Conservation (phyloP, 2,797 vertebrate genomes). For the Phoxinus dragarum region DNA sequence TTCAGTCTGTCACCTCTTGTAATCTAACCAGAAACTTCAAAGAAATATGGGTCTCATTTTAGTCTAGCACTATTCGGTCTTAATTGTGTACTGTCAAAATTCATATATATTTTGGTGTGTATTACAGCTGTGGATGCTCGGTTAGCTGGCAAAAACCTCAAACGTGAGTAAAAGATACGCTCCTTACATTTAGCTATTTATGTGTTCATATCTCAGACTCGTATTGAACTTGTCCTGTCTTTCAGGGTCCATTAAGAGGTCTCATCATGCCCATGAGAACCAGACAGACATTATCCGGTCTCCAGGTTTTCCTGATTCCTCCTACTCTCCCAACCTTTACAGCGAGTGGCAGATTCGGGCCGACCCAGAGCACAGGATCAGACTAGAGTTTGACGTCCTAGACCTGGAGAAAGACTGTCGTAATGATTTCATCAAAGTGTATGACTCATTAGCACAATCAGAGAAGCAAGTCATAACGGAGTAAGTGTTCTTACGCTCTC, state of each 20-base stretch:
- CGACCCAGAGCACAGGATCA: conserved; percentile 78
- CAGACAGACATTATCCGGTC: conserved; percentile 76
- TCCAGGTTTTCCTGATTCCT: conserved; percentile 86
- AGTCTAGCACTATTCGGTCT: too few relatives aligned
- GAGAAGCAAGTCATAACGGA: conserved; percentile 79
- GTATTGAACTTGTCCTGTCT: neutral
- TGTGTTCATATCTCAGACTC: neutral
- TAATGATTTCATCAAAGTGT: conserved; percentile 87
- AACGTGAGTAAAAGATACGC: conserved; percentile 62
- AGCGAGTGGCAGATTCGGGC: conserved; percentile 87
- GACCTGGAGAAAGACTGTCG: conserved; percentile 79
- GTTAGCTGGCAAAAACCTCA: conserved; percentile 60
- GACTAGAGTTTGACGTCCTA: conserved; percentile 86
- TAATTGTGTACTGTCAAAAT: neutral
- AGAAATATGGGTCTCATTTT: neutral
- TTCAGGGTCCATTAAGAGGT: conserved; percentile 75
- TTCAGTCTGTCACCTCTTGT: neutral
- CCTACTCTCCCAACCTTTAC: conserved; percentile 80
- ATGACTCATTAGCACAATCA: conserved; percentile 87
- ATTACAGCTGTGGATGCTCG: conserved; percentile 83
- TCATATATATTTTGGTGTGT: neutral
- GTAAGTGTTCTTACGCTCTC: conserved; percentile 72
- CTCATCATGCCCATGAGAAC: conserved; percentile 70
- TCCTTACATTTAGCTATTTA: neutral
- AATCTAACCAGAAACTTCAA: neutral